phyloP scores from a whole-genome alignment of 2,888 invertebrate genomes.

The Andrena marginata region DNA sequence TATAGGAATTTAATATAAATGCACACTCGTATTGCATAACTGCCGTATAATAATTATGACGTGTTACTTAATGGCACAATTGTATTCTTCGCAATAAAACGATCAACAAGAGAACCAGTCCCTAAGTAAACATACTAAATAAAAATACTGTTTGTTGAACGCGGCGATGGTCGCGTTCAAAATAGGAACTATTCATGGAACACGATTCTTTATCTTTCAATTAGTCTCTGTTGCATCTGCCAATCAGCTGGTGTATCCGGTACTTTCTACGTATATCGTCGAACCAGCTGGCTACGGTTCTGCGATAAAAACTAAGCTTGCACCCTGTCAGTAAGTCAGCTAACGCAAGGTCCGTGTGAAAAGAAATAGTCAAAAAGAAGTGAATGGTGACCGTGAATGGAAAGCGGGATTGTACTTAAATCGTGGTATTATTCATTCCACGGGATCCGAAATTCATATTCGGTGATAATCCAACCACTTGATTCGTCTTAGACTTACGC shows the following conservation, averaged over 20 bases:
- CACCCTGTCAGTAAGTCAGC: conserved; percentile 67
- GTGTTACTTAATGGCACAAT: conserved; percentile 54
- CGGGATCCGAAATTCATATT: conserved; percentile 62
- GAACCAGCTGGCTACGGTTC: conserved; percentile 71
- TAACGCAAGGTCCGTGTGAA: conserved; percentile 75
- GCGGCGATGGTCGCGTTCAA: conserved; percentile 59
- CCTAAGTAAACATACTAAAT: conserved; percentile 79
- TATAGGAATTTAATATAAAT: conserved; percentile 66
- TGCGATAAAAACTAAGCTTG: conserved; percentile 74
- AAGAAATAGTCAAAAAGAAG: conserved; percentile 71
- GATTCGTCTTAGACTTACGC: conserved; percentile 89
- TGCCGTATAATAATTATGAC: conserved; percentile 48
- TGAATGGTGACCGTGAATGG: conserved; percentile 54
- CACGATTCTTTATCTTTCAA: conserved; percentile 65
- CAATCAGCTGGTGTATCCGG: conserved; percentile 63
- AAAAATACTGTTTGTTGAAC: conserved; percentile 74
- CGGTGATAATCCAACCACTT: conserved; percentile 83
- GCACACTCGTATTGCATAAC: conserved; percentile 58
- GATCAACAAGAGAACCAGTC: conserved; percentile 75
- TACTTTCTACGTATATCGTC: conserved; percentile 60
- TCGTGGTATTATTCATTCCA: conserved; percentile 50
- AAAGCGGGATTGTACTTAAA: conserved; percentile 58
- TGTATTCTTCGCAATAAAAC: conserved; percentile 69
- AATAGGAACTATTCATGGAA: conserved; percentile 72
- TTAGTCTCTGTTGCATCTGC: conserved; percentile 56